phyloP scores from a whole-genome alignment of 2,888 invertebrate genomes.

The Steinernema scapterisci region DNA sequence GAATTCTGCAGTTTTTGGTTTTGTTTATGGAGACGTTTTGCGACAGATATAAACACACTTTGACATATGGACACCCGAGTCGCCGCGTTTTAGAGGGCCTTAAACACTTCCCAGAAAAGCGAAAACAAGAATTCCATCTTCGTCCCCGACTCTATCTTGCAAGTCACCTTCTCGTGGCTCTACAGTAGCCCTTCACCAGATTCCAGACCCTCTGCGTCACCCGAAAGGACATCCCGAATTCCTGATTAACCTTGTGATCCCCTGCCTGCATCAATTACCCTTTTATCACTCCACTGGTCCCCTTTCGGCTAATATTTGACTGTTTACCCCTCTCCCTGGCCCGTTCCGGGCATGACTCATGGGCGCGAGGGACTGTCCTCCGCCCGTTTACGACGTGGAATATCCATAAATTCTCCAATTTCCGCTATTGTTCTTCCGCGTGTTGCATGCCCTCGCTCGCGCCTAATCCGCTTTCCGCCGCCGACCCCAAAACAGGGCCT shows the following conservation, averaged over 20 bases:
- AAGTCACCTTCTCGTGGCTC: too few relatives aligned
- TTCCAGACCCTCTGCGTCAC: too few relatives aligned
- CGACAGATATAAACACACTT: conserved; percentile 25
- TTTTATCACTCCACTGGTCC: too few relatives aligned
- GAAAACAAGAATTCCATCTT: too few relatives aligned
- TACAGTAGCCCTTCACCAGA: too few relatives aligned
- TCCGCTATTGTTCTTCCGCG: conserved; percentile 14
- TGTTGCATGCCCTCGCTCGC: background rate
- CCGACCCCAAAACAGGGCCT: conserved; percentile 1
- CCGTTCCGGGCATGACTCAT: background rate
- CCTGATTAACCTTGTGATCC: too few relatives aligned
- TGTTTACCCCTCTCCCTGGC: background rate
- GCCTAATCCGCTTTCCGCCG: background rate
- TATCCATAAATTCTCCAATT: conserved; percentile 24
- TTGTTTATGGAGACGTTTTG: conserved; percentile 12
- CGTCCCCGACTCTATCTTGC: too few relatives aligned
- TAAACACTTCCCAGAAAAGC: too few relatives aligned
- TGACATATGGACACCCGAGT: conserved; percentile 13
- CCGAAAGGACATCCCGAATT: too few relatives aligned
- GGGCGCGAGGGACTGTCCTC: background rate
- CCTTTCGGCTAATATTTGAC: too few relatives aligned
- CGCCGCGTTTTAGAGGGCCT: too few relatives aligned
- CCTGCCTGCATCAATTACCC: too few relatives aligned
- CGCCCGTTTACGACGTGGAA: conserved; percentile 1
- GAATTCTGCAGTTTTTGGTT: conserved; percentile 3